Base-by-base conservation (phyloP, 2,888 invertebrate genomes). In the Dryobotodes eremita region DNA sequence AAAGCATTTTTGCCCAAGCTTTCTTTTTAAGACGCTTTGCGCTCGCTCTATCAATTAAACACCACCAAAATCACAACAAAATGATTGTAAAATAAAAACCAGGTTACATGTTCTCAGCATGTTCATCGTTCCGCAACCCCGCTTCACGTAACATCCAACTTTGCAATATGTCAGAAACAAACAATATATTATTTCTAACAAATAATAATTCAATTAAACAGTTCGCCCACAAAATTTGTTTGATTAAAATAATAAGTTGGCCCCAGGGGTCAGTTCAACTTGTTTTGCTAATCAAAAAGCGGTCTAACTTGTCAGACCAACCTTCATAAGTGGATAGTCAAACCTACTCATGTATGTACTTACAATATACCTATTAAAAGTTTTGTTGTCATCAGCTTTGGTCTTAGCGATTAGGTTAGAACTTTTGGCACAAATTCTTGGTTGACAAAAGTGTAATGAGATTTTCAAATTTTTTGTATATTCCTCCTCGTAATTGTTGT, bases 151-250 rank as follows among this genome's bases (percentile, higher is more conserved):
- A n/a, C 70, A 73, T 17, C 15, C 59, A 75, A 77, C 74, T 78
- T 85, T 70, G 36, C 66, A 82, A 78, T 59, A 78, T 82, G 86
- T 83, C 86, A 76, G 65, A 69, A 85, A 82, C 87, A 86, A 71
- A 78, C 83, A 82, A 85, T 81, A 73, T 79, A 85, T 82, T 77
- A 76, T 80, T 78, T 53, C 48, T 42, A 86, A 77, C 88, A 73
- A 86, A 86, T 86, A 59, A 77, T 83, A 85, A 88, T 83, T 88
- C 72, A 85, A 83, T 85, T 79, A 78, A 77, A 77, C 65, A 73
- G 68, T 79, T 77, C 31, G 62, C 17, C 53, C 70, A 65, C 76
- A 75, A 80, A 79, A 83, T 69, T 74, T 81, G 71, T 83, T 87
- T 88, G 72, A 88, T 88, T 84, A 79, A 76, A 86, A 85, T 78